phyloP scores from a whole-genome alignment of 2,113 vertebrate genomes.

The Nannospalax galili region DNA sequence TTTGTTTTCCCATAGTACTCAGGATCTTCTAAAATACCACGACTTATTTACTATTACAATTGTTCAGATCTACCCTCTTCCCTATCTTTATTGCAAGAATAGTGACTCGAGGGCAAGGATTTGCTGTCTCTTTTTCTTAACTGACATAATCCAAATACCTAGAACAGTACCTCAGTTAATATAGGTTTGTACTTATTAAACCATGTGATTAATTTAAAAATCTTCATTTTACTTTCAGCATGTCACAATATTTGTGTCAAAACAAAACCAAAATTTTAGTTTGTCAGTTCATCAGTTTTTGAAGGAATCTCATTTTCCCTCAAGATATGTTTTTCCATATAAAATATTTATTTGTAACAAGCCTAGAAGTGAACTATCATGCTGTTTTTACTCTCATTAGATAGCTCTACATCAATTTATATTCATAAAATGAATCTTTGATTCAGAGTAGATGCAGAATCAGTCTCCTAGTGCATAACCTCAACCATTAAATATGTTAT shows the following conservation, averaged over 20 bases:
- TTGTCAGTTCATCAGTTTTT: slow-evolving; percentile 60
- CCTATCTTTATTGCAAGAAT: background rate
- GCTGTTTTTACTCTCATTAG: slow-evolving; percentile 75
- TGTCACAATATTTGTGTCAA: slow-evolving; percentile 54
- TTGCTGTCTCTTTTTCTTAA: slow-evolving; percentile 40
- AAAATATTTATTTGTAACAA: slow-evolving; percentile 79
- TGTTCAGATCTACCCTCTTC: background rate
- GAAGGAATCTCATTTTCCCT: slow-evolving; percentile 68
- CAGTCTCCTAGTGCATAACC: slow-evolving; percentile 61
- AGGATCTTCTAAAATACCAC: slow-evolving; percentile 35
- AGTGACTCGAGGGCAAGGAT: slow-evolving; percentile 27
- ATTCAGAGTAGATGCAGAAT: slow-evolving; percentile 55
- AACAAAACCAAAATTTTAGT: slow-evolving; percentile 57
- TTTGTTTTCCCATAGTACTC: slow-evolving; percentile 43
- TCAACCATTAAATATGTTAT: slow-evolving; percentile 48
- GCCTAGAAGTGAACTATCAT: slow-evolving; percentile 49
- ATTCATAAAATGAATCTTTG: slow-evolving; percentile 69
- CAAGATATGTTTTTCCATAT: slow-evolving; percentile 64
- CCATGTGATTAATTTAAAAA: slow-evolving; percentile 51
- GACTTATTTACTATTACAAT: slow-evolving; percentile 12
- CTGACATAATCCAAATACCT: slow-evolving; percentile 9
- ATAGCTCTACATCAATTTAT: slow-evolving; percentile 65
- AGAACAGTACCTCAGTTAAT: slow-evolving; percentile 38
- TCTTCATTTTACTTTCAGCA: slow-evolving; percentile 56
- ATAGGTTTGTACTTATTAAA: slow-evolving; percentile 45